phyloP scores from a whole-genome alignment of 1,140 invertebrate genomes.

The Drosophila ambigua region DNA sequence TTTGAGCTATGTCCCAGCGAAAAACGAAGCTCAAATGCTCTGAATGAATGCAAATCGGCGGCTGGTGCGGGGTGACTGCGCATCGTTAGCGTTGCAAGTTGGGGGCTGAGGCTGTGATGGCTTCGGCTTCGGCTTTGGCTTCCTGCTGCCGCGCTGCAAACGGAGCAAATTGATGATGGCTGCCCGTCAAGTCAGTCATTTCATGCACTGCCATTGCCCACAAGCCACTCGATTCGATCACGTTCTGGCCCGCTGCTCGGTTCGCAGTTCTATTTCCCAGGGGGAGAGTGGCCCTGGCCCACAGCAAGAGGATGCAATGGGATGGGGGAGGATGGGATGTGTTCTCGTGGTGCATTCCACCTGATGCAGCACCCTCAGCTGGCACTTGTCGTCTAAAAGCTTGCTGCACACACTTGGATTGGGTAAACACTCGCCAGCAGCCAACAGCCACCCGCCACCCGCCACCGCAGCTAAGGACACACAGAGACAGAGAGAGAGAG shows the following conservation, averaged over 20 bases:
- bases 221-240: too few relatives aligned
- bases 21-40: too few relatives aligned
- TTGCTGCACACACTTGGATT: conserved; percentile 31
- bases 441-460: conserved; percentile 4
- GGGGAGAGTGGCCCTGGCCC: too few relatives aligned
- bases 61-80: neutral
- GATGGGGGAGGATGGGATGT: too few relatives aligned
- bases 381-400: conserved; percentile 51
- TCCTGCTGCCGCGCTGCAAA: conserved; percentile 34
- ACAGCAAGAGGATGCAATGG: too few relatives aligned
- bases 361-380: neutral
- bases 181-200: conserved; percentile 24
- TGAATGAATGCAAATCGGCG: too few relatives aligned
- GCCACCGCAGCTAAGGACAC: conserved; percentile 9
- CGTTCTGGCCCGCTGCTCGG: too few relatives aligned
- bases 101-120: neutral
- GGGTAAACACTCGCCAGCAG: neutral
- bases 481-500: neutral
- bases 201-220: neutral
- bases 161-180: conserved; percentile 76
- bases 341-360: too few relatives aligned
- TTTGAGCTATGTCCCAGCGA: too few relatives aligned
- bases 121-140: neutral
- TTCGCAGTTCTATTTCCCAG: too few relatives aligned
- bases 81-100: too few relatives aligned